These are phyloP conservation scores for Phthorimaea operculella DNA, from an alignment of 1,140 invertebrate species.

Conservation along the genomic window DNA sequence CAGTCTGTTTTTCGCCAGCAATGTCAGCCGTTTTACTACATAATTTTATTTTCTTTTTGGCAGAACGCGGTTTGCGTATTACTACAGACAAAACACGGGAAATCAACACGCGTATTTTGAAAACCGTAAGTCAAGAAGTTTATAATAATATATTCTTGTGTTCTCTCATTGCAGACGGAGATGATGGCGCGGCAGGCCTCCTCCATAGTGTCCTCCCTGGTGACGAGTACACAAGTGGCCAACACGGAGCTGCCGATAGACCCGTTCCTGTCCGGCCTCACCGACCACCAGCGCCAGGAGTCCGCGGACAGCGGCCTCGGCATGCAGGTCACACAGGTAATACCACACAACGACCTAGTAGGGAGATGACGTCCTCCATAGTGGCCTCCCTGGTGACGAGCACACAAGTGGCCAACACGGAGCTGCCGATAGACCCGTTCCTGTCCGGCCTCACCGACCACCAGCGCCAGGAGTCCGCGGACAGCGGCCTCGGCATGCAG, in stretches of 20 bases:
- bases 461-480: slow-evolving; percentile 91
- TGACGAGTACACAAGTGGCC: slow-evolving; percentile 63
- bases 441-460: slow-evolving; percentile 83
- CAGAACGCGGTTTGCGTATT: no score
- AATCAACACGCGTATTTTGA: no score
- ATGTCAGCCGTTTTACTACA: no score
- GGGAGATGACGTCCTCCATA: no score
- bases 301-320: slow-evolving; percentile 93
- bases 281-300: slow-evolving; percentile 91
- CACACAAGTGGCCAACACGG: slow-evolving; percentile 55
- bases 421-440: slow-evolving; percentile 81
- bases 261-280: slow-evolving; percentile 81
- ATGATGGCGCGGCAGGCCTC: slow-evolving; percentile 74
- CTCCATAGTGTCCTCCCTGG: slow-evolving; percentile 52
- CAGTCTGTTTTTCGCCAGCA: no score
- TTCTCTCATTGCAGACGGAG: slow-evolving; percentile 71
- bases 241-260: slow-evolving; percentile 72
- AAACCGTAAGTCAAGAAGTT: no score
- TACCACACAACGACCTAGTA: no score
- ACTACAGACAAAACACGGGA: no score
- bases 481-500: slow-evolving; percentile 90
- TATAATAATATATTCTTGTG: no score
- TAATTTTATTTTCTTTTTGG: no score
- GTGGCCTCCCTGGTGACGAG: slow-evolving; percentile 61
- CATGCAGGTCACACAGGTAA: slow-evolving; percentile 71